These are phyloP conservation scores for Dermochelys coriacea DNA, from an alignment of 2,797 vertebrate species.

Conservation along the genomic window DNA sequence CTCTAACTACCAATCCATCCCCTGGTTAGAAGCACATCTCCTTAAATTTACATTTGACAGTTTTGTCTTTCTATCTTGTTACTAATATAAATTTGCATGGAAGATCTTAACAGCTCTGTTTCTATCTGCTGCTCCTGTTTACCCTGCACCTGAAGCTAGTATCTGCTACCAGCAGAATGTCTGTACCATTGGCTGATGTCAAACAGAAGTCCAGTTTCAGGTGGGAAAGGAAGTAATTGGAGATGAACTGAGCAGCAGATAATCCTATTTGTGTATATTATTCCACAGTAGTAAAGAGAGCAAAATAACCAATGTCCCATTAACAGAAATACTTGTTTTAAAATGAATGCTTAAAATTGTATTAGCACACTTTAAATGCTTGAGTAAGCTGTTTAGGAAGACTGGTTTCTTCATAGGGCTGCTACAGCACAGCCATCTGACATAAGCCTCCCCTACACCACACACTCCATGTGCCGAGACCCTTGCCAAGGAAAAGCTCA, in stretches of 20 bases:
- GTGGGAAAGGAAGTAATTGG: not conserved
- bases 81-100: not conserved
- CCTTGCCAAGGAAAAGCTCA: not conserved
- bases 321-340: too few relatives aligned
- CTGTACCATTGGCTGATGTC: not conserved
- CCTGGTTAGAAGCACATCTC: not conserved
- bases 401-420: too few relatives aligned
- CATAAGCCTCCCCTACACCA: too few relatives aligned
- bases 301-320: too few relatives aligned
- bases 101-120: not conserved
- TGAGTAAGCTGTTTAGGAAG: too few relatives aligned
- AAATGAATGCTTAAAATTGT: too few relatives aligned
- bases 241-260: not conserved
- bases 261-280: not conserved
- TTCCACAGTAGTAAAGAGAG: too few relatives aligned
- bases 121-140: not conserved
- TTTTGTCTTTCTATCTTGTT: not conserved
- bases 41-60: too few relatives aligned
- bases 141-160: not conserved
- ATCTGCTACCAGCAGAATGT: not conserved
- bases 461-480: too few relatives aligned
- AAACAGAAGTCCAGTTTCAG: not conserved
- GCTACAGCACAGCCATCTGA: too few relatives aligned
- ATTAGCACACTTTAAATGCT: too few relatives aligned
- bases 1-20: not conserved